Evolutionary conservation across 2,113 vertebrate genomes (phyloP), one percentile per base, ranked within the genome.

Genomic region (Clarias magur): DNA sequence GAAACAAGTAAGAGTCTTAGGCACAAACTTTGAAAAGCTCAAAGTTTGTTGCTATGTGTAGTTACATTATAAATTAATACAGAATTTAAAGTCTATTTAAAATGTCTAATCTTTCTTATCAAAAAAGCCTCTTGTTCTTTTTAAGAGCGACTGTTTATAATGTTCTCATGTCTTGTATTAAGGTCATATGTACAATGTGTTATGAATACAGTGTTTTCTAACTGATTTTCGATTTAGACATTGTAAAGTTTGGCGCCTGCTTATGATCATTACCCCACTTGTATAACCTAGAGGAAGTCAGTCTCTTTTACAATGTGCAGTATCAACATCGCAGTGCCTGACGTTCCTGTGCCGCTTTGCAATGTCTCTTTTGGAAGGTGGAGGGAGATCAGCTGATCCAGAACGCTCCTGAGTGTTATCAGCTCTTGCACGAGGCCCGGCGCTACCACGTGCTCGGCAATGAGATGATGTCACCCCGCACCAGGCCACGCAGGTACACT

Each of bases 381-480:
- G 98, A 99, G 88, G 97, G 98, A 86, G 97, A 99, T 93, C 96
- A 97, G 89, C 91, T 99, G 90, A 99, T 99, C 88, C 98, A 99
- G 94, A 99, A 95, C 9, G 97, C 97, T 60, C 96, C 97, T 0
- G 98, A 99, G 89, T 99, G 98, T 94, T 99, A 99, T 34, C 97
- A 98, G 87, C 95, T 99, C 73, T 95, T 99, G 87, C 98, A 99
- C 0, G 98, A 99, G 93, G 98, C 98, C 89, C 95, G 98, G 53
- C 94, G 98, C 23, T 99, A 99, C 93, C 98, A 99, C 19, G 97
- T 99, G 89, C 97, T 99, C 3, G 98, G 98, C 81, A 99, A 99
- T 53, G 98, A 99, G 93, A 99, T 99, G 97, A 99, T 99, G 97
- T 99, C 98, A 80, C 96, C 98, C 89, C 95, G 98, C 91, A 99